Evolutionary conservation across 1,140 invertebrate species (phyloP), one percentile per base, ranked within the genome.

Genomic region (Lordiphosa collinella): DNA sequence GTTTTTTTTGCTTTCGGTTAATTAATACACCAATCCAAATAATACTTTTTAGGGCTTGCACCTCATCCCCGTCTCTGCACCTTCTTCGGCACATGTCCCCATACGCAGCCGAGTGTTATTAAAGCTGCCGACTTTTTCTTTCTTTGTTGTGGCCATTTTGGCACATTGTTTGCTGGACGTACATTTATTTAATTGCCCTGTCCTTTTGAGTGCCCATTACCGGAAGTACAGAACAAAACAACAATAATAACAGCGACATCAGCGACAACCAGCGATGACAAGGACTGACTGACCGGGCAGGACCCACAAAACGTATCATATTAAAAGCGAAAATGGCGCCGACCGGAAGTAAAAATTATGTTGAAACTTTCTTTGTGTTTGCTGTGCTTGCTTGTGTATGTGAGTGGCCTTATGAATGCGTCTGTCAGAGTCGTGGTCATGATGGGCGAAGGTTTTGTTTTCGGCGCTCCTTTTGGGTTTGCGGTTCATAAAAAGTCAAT

Each of bases 401-500:
- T 51, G 38, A 35, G 48, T 29, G 40, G 29, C 13, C 25, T 29
- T 29, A 29, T 29, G 25, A 29, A 29, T 8, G 25, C 25, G 25
- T 29, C 25, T 29, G 6, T 29, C 25, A 29, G 25, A 29, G 25
- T n/a, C 13, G 37, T 32, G 38, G 36, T 14, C 44, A 41, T 41
- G 64, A 32, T 62, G 38, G 55, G 48, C 25, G 37, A 62, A 35
- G 76, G 50, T 57, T 53, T 51, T 72, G 48, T 63, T 78, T 84
- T 82, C 37, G 52, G 43, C 38, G 34, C 44, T 46, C 43, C 40
- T 47, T 65, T 43, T 31, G 52, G 41, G 36, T 66, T 71, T 84
- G 68, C 60, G 79, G 79, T 85, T 73, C 79, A 85, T 84, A 84
- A 84, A 85, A 84, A 78, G 59, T 70, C 78, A 78, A 84, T 84